phyloP scores from a whole-genome alignment of 2,113 vertebrate genomes.

The Panthera uncia region DNA sequence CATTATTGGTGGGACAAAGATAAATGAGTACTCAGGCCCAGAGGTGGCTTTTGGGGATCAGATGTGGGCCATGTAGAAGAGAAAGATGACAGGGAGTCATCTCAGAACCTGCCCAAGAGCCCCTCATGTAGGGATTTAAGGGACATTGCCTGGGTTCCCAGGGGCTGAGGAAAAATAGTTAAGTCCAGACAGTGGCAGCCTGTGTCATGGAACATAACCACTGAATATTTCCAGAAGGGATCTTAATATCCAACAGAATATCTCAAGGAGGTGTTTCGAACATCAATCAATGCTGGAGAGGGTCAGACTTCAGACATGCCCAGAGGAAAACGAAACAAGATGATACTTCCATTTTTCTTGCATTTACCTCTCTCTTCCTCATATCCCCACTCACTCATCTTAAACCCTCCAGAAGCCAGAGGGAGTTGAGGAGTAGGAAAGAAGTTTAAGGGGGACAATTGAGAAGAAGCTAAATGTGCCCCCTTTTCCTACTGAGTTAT shows the following conservation, averaged over 20 bases:
- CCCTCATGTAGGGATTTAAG: neutral
- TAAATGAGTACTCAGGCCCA: neutral
- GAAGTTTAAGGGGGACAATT: neutral
- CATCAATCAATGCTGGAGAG: neutral
- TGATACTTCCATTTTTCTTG: neutral
- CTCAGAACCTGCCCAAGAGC: neutral
- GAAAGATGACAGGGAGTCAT: neutral
- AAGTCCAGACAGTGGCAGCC: neutral
- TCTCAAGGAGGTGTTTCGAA: conserved; percentile 7
- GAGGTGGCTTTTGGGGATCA: neutral
- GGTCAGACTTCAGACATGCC: neutral
- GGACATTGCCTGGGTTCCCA: neutral
- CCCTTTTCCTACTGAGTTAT: neutral
- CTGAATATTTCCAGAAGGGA: neutral
- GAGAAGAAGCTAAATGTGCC: neutral
- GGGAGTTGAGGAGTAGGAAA: neutral
- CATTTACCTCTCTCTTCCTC: neutral
- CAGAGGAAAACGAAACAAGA: neutral
- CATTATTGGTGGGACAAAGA: neutral
- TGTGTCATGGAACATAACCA: neutral
- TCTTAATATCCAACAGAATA: neutral
- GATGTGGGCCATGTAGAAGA: neutral
- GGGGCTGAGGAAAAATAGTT: neutral
- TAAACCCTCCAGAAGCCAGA: neutral
- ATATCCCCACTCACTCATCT: neutral